These are phyloP conservation scores for Megalops atlanticus DNA, from an alignment of 2,113 vertebrate genomes.

Conservation along the genomic window DNA sequence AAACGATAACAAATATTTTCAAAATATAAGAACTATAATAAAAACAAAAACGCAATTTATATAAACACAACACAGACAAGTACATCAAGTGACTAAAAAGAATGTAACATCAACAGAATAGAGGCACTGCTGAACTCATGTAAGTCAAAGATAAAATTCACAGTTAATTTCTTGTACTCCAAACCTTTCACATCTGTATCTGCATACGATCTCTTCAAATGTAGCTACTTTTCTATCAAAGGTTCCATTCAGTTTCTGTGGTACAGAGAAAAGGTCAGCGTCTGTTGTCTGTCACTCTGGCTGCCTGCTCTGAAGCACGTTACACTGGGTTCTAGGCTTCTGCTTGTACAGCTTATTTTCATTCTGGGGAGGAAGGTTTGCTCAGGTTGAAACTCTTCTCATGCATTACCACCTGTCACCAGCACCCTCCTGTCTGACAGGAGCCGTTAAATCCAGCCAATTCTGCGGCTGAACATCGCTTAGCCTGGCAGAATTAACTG, in stretches of 20 bases:
- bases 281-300: not conserved
- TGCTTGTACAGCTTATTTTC: not conserved
- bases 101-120: no score
- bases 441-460: not conserved
- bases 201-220: not conserved
- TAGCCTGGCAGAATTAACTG: not conserved
- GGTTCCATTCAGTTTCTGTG: not conserved
- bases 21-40: no score
- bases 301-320: not conserved
- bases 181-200: not conserved
- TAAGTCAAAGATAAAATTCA: no score
- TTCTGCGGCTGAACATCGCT: not conserved
- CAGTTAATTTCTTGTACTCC: not conserved
- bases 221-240: not conserved
- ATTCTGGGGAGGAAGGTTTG: not conserved
- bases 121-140: no score
- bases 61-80: no score
- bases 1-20: no score
- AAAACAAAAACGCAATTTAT: no score
- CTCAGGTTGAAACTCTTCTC: not conserved
- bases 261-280: not conserved
- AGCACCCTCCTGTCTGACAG: not conserved
- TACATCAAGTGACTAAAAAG: no score
- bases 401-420: not conserved
- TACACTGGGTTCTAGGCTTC: not conserved